Conservation (phyloP, 2,888 invertebrate genomes). For the Hecatera dysodea region DNA sequence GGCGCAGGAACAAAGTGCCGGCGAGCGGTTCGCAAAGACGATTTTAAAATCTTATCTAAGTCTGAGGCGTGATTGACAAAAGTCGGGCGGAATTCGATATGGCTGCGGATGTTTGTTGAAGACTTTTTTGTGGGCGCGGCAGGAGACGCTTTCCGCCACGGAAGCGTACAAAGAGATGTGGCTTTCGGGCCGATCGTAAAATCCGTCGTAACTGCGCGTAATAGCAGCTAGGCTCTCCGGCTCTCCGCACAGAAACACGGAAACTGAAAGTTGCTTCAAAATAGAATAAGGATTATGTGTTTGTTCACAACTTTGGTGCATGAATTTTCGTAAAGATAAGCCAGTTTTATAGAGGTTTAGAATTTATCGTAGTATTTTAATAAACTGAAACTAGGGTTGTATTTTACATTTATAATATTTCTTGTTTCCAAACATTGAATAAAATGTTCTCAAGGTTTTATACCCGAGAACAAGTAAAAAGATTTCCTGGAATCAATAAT, state of each 20-base stretch:
- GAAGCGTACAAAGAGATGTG: conserved; percentile 72
- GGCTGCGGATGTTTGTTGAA: conserved; percentile 71
- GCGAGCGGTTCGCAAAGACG: conserved; percentile 71
- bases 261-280: conserved; percentile 56
- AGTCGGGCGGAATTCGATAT: conserved; percentile 72
- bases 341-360: conserved; percentile 11
- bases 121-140: conserved; percentile 69
- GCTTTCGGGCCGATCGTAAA: conserved; percentile 76
- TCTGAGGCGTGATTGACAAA: conserved; percentile 79
- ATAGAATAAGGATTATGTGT: conserved; percentile 57
- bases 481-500: conserved; percentile 45
- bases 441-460: not conserved
- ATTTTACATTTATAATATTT: not conserved
- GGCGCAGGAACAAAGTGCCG: conserved; percentile 70
- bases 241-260: conserved; percentile 50
- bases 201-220: conserved; percentile 72
- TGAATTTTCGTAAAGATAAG: conserved; percentile 37
- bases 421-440: not conserved
- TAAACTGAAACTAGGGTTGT: not conserved
- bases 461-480: not conserved
- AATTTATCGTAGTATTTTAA: conserved; percentile 6
- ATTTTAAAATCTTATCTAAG: conserved; percentile 81
- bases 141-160: conserved; percentile 62
- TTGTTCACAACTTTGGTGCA: conserved; percentile 61
- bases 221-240: conserved; percentile 67